phyloP scores from a whole-genome alignment of 2,888 invertebrate genomes.

The Drosophila fulvimacula region DNA sequence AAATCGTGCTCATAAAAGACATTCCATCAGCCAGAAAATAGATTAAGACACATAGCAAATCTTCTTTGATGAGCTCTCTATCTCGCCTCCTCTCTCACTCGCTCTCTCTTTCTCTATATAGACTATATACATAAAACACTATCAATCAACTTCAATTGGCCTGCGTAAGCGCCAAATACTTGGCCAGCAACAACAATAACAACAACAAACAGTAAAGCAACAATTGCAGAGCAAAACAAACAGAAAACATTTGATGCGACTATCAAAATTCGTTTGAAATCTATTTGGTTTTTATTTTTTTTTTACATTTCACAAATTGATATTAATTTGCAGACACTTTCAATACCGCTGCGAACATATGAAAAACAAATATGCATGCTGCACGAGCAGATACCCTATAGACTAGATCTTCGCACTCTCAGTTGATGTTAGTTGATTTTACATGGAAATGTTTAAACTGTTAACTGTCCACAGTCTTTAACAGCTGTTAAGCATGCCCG shows the following conservation, averaged over 20 bases:
- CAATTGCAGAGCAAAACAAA: slow-evolving; percentile 46
- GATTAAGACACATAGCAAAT: slow-evolving; percentile 22
- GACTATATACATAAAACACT: slow-evolving; percentile 16
- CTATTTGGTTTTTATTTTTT: slow-evolving; percentile 18
- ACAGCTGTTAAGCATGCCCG: background rate
- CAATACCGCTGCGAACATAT: slow-evolving; percentile 44
- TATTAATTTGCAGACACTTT: slow-evolving; percentile 82
- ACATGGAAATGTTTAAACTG: background rate
- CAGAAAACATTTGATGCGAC: slow-evolving; percentile 51
- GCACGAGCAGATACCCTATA: slow-evolving; percentile 5
- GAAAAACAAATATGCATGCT: background rate
- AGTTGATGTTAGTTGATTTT: background rate
- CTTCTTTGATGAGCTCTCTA: slow-evolving; percentile 4
- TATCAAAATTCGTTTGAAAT: slow-evolving; percentile 53
- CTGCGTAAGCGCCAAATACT: slow-evolving; percentile 76
- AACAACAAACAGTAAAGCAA: slow-evolving; percentile 26
- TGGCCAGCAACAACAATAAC: slow-evolving; percentile 30
- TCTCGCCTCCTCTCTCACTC: background rate
- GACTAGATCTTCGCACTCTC: accelerated
- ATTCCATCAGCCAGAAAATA: slow-evolving; percentile 8
- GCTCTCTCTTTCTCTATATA: background rate
- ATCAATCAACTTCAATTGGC: slow-evolving; percentile 78
- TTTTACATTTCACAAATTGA: slow-evolving; percentile 64
- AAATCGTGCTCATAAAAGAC: slow-evolving; percentile 10
- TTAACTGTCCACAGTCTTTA: too few species aligned